phyloP scores from a whole-genome alignment of 1,140 invertebrate species.

The Panulirus ornatus region DNA sequence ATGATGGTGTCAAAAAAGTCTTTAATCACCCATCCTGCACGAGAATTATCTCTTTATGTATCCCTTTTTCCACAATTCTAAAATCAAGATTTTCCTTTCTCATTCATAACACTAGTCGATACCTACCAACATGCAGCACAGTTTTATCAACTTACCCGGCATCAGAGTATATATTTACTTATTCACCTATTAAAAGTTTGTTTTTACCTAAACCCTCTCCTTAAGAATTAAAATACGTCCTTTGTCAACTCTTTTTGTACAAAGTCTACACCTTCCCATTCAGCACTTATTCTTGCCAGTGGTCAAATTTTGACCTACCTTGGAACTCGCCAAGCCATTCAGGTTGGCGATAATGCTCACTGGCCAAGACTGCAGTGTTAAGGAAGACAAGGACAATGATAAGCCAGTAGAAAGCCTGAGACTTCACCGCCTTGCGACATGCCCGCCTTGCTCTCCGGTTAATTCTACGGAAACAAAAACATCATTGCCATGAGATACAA shows the following conservation, averaged over 20 bases:
- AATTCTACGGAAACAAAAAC: conserved; percentile 82
- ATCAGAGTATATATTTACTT: too few relatives aligned
- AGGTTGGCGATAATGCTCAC: conserved; percentile 98
- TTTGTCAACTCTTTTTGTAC: too few relatives aligned
- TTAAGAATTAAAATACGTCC: too few relatives aligned
- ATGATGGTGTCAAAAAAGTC: neutral
- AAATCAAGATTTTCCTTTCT: too few relatives aligned
- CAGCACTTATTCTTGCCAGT: neutral
- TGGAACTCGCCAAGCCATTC: conserved; percentile 97
- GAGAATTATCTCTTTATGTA: too few relatives aligned
- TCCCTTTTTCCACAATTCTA: too few relatives aligned
- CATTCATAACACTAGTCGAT: too few relatives aligned
- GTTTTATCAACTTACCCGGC: too few relatives aligned
- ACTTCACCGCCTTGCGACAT: conserved; percentile 87
- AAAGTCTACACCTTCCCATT: neutral
- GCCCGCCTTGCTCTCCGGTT: conserved; percentile 85
- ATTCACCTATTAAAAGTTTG: too few relatives aligned
- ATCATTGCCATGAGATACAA: neutral
- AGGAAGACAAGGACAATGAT: conserved; percentile 99
- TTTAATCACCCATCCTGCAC: neutral
- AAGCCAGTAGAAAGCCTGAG: conserved; percentile 99
- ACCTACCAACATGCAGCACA: too few relatives aligned
- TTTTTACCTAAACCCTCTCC: too few relatives aligned
- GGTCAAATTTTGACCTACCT: conserved; percentile 86
- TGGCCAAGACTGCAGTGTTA: conserved; percentile 99